These are phyloP conservation scores for Meliscaeva auricollis DNA, from an alignment of 2,888 invertebrate species.

Conservation along the genomic window DNA sequence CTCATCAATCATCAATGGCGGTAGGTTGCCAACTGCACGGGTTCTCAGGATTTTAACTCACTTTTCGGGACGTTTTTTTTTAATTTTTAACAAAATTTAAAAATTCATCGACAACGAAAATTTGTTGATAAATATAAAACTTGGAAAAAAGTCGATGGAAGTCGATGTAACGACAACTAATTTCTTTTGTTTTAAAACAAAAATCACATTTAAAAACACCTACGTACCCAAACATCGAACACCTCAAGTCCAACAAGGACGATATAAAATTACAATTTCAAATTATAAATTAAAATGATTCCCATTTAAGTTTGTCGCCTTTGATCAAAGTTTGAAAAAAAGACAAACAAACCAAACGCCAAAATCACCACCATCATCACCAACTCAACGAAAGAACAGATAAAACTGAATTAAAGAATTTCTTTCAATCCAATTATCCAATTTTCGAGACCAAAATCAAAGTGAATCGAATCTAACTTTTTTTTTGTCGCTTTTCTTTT, in stretches of 20 bases:
- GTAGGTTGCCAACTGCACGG: too few species aligned
- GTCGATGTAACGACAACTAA: too few species aligned
- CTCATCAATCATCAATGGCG: too few species aligned
- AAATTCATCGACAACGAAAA: too few species aligned
- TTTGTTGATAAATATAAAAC: too few species aligned
- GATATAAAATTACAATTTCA: constrained; percentile 20
- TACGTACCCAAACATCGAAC: background rate
- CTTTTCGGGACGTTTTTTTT: too few species aligned
- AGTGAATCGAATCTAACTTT: constrained; percentile 48
- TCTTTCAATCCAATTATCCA: constrained; percentile 65
- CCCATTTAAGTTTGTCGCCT: constrained; percentile 66
- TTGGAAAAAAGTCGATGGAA: too few species aligned
- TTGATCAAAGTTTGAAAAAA: constrained; percentile 53
- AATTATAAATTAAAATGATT: constrained; percentile 33
- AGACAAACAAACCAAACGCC: constrained; percentile 34
- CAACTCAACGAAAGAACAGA: background rate
- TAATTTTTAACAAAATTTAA: too few species aligned
- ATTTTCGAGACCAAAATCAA: constrained; percentile 64
- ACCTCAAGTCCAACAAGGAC: background rate
- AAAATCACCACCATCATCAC: background rate
- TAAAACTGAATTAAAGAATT: constrained; percentile 61
- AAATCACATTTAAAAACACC: background rate
- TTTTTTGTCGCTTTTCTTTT: background rate
- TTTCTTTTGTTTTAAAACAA: background rate
- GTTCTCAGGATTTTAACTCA: too few species aligned